Evolutionary conservation across 2,113 vertebrate species (phyloP).

Genomic region (Mormoops blainvillei): DNA sequence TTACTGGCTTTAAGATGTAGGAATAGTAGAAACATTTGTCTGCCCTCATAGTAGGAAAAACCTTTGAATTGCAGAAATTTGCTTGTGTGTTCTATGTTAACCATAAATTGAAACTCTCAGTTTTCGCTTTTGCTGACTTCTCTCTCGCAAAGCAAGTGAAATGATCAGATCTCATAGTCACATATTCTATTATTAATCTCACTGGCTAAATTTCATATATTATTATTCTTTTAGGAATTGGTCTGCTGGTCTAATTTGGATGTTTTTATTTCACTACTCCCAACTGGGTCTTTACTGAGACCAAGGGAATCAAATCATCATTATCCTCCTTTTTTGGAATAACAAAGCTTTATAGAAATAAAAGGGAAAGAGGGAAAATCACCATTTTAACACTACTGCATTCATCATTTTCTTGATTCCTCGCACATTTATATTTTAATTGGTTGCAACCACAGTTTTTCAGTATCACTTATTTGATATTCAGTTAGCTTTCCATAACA

Average conservation of each 20-base stretch:
- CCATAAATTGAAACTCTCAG: background rate
- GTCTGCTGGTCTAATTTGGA: constrained; percentile 10
- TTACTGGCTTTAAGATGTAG: background rate
- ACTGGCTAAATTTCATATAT: background rate
- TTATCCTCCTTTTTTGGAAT: constrained; percentile 4
- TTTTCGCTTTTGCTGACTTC: background rate
- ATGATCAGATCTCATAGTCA: constrained; percentile 9
- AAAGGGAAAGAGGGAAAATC: background rate
- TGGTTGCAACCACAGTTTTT: background rate
- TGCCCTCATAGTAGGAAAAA: background rate
- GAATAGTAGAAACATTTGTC: background rate
- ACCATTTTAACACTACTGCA: background rate
- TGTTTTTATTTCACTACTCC: constrained; percentile 29
- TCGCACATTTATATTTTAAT: constrained; percentile 19
- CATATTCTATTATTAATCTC: constrained; percentile 17
- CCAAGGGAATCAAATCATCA: background rate
- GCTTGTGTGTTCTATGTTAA: background rate
- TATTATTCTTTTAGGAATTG: background rate
- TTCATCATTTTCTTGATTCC: constrained; percentile 17
- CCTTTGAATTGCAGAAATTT: constrained; percentile 6
- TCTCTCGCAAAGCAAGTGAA: constrained; percentile 14
- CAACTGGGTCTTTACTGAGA: background rate
- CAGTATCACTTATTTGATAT: constrained; percentile 14
- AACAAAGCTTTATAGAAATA: background rate
- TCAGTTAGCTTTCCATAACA: constrained; percentile 18